Conservation (phyloP, 1,140 invertebrate species). For the Ganaspis sp. region DNA sequence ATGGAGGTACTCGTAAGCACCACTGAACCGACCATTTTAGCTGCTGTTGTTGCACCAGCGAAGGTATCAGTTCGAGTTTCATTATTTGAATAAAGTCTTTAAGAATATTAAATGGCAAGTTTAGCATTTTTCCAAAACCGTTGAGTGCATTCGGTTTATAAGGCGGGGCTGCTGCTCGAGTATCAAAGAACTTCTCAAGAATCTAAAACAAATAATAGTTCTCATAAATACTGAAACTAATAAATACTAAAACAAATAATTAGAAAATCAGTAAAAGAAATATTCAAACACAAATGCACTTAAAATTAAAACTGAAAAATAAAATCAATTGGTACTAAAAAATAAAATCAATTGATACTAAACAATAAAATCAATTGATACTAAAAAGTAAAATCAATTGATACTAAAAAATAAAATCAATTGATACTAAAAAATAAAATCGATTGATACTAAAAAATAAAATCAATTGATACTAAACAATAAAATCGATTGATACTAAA, state of each 20-base stretch:
- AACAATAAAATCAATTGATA: too few relatives aligned
- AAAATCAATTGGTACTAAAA: too few relatives aligned
- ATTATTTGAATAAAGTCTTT: conserved; percentile 95
- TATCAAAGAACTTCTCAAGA: conserved; percentile 95
- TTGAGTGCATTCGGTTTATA: conserved; percentile 92
- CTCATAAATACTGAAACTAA: conserved; percentile 32
- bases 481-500: too few relatives aligned
- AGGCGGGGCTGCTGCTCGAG: conserved; percentile 88
- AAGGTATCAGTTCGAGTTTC: conserved; percentile 86
- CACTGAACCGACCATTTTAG: conserved; percentile 92
- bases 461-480: too few relatives aligned
- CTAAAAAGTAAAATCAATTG: too few relatives aligned
- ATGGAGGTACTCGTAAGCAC: conserved; percentile 93
- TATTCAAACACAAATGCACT: too few relatives aligned
- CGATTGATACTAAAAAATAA: too few relatives aligned
- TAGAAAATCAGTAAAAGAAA: too few relatives aligned
- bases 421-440: too few relatives aligned
- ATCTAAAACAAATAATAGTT: conserved; percentile 77
- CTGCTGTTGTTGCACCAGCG: conserved; percentile 80
- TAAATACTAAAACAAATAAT: not conserved
- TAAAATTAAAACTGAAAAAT: too few relatives aligned
- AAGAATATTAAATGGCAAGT: conserved; percentile 88
- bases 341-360: too few relatives aligned
- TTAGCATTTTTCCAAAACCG: conserved; percentile 89
- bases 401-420: too few relatives aligned